These are phyloP conservation scores for Anarrhichthys ocellatus DNA, from an alignment of 2,113 vertebrate genomes.

Conservation along the genomic window DNA sequence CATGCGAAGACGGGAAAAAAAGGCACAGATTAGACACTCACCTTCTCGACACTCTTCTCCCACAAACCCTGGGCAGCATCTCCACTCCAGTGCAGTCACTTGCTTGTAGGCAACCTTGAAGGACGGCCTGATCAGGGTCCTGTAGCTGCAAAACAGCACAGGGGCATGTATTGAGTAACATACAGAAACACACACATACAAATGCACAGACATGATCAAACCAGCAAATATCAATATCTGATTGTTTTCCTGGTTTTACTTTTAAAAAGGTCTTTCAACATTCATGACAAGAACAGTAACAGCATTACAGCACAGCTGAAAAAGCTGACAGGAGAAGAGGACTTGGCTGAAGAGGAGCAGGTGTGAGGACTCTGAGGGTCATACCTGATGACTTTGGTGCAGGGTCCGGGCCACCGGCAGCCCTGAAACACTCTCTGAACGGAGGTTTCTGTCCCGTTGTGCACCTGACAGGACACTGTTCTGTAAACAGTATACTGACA, in stretches of 20 bases:
- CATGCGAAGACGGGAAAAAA: not conserved
- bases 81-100: slow-evolving; percentile 92
- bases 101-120: slow-evolving; percentile 92
- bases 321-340: not conserved
- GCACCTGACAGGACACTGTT: slow-evolving; percentile 93
- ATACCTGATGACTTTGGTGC: slow-evolving; percentile 94
- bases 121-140: slow-evolving; percentile 91
- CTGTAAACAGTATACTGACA: slow-evolving; percentile 92
- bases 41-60: slow-evolving; percentile 92
- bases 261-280: not conserved
- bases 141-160: slow-evolving; percentile 89
- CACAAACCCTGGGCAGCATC: slow-evolving; percentile 92
- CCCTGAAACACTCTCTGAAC: slow-evolving; percentile 95
- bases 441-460: slow-evolving; percentile 92
- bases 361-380: not conserved
- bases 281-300: slow-evolving; percentile 11
- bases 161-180: not conserved
- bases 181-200: slow-evolving; percentile 6
- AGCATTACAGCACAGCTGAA: not conserved
- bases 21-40: slow-evolving; percentile 69
- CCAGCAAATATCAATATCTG: not conserved
- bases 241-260: not conserved
- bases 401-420: slow-evolving; percentile 95
- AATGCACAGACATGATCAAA: not conserved
- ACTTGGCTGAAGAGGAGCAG: not conserved